A percentile compares a stretch with the other conserved stretches of the same genome.
These are phyloP conservation scores for Dryomyza anilis DNA, from an alignment of 2,888 invertebrate genomes.

Conservation along the genomic window DNA sequence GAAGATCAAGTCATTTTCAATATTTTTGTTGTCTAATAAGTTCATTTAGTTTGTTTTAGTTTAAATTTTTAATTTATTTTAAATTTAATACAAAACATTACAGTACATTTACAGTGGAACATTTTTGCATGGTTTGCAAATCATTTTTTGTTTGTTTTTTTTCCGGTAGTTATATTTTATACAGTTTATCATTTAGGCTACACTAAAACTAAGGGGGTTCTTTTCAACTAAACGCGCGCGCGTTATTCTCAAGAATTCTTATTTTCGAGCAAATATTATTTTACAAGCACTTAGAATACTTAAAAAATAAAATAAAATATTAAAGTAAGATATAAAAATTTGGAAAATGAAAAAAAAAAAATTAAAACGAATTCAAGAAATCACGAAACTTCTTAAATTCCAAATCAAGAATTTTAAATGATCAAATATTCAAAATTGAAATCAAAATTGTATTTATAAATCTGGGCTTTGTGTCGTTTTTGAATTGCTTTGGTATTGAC, in stretches of 20 bases:
- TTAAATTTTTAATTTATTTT: no score
- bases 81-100: constrained; percentile 11
- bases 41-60: no score
- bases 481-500: constrained; percentile 48
- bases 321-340: background rate
- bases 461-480: background rate
- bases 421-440: background rate
- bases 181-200: background rate
- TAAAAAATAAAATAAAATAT: background rate
- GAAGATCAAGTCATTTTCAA: no score
- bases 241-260: no score
- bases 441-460: background rate
- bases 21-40: no score
- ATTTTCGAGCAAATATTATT: no score
- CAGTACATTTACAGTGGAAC: constrained; percentile 17
- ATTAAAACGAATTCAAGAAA: background rate
- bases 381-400: background rate
- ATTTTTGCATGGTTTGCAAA: background rate
- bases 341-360: background rate
- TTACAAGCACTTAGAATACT: no score
- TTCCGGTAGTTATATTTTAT: background rate
- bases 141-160: background rate
- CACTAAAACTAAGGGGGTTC: background rate
- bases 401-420: background rate
- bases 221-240: background rate